Conservation (phyloP, 2,888 invertebrate genomes). For the Trissolcus japonicus region DNA sequence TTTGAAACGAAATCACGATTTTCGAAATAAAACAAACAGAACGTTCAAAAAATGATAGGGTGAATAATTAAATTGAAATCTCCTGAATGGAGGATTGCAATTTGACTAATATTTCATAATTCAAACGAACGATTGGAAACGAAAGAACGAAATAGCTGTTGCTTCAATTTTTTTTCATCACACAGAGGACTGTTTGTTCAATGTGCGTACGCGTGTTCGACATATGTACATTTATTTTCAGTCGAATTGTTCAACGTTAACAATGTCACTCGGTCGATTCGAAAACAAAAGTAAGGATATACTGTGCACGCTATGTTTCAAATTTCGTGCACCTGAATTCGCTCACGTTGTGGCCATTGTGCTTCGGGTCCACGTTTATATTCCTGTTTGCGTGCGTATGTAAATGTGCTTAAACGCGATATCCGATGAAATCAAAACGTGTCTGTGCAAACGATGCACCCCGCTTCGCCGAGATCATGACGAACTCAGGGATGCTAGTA, state of each 20-base stretch:
- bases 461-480: background rate
- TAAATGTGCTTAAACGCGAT: constrained; percentile 32
- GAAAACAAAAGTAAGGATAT: background rate
- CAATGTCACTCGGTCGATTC: background rate
- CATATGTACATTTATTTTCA: background rate
- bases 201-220: background rate
- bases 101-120: too few species aligned
- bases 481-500: background rate
- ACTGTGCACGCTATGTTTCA: background rate
- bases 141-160: background rate
- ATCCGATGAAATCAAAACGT: constrained; percentile 40
- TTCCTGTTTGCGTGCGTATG: constrained; percentile 5
- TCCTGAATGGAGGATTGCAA: too few species aligned
- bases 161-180: too few species aligned
- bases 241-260: background rate
- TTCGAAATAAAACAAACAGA: too few species aligned
- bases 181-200: too few species aligned
- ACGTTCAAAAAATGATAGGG: too few species aligned
- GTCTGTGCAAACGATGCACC: constrained; percentile 26
- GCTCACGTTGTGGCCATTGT: background rate
- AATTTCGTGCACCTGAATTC: background rate
- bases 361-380: background rate
- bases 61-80: too few species aligned
- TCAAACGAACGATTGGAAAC: too few species aligned
- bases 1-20: too few species aligned